Base-by-base conservation (phyloP, 2,888 invertebrate genomes). In the Meandrusa payeni region DNA sequence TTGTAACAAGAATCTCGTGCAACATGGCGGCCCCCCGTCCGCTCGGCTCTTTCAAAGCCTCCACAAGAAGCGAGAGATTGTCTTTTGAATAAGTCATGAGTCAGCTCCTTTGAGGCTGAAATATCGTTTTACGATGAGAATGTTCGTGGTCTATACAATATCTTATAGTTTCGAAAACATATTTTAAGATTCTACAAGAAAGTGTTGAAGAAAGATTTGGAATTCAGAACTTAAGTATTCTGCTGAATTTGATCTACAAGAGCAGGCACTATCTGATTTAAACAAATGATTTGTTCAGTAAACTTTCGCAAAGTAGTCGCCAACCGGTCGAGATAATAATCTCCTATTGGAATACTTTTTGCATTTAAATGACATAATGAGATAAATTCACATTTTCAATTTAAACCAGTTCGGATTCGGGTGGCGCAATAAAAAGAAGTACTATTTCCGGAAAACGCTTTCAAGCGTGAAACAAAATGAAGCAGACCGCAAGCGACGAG, bases 371-470 rank as follows among this genome's bases (percentile, higher is more conserved):
- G 32, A 46, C 45, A 47, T 49, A 39, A 48, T 41, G 46, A 43
- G 52, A 55, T 58, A 53, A 58, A 52, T 50, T 51, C 46, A 55
- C 59, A 52, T 55, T 61, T 58, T 58, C 58, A 58, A 61, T 57
- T 60, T 52, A 43, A 47, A 51, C 53, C 50, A 37, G 53, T 61
- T 52, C 47, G 49, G 36, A 54, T 53, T 55, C 59, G 50, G 41
- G 51, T 40, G 50, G 41, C 42, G 54, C 40, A 56, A 59, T 55
- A 55, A 52, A 63, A 59, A 59, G 54, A 56, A 57, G 55, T 57
- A 54, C 52, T 55, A 57, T 56, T 53, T 48, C 48, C 52, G 48
- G 49, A 41, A 46, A 52, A 32, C 36, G 46, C 42, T 50, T 52
- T 43, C 47, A 27, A 51, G 48, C 50, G 55, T 52, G 32, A 54